Percentiles rank a stretch among this genome's conserved stretches.
These are phyloP conservation scores for Enteromius paludinosus DNA, from an alignment of 2,797 vertebrate genomes.

Conservation along the genomic window DNA sequence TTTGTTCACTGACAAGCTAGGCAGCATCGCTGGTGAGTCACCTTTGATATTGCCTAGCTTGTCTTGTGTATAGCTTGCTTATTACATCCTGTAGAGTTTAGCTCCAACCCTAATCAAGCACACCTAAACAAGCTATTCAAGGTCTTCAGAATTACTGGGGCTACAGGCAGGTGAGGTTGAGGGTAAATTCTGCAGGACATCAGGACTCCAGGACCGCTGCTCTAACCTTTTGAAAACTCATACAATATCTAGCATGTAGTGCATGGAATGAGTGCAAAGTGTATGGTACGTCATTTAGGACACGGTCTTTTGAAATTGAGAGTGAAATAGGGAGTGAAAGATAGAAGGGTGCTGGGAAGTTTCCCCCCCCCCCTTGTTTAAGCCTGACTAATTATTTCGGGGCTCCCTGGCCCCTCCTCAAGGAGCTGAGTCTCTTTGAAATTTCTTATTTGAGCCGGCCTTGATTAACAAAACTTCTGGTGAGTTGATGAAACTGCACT, in stretches of 20 bases:
- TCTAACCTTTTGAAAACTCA: neutral
- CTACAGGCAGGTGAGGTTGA: too few relatives aligned
- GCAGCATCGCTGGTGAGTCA: too few relatives aligned
- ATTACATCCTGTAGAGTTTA: too few relatives aligned
- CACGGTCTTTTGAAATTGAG: neutral
- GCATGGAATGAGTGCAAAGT: neutral
- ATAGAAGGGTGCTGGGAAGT: neutral
- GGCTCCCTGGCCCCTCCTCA: slow-evolving; percentile 62
- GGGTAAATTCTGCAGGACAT: too few relatives aligned
- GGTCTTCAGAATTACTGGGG: too few relatives aligned
- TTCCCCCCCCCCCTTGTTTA: slow-evolving; percentile 41
- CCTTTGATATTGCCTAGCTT: too few relatives aligned
- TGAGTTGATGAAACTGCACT: slow-evolving; percentile 62
- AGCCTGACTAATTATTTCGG: slow-evolving; percentile 66
- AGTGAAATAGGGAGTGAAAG: neutral
- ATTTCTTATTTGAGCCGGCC: slow-evolving; percentile 53
- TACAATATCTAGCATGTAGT: neutral
- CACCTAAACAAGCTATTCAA: too few relatives aligned
- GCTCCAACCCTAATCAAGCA: too few relatives aligned
- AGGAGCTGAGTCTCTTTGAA: slow-evolving; percentile 54
- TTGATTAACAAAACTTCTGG: slow-evolving; percentile 67
- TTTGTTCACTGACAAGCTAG: too few relatives aligned
- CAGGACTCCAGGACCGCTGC: too few relatives aligned
- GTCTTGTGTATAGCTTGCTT: too few relatives aligned
- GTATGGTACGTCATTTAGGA: neutral